Percentiles rank a stretch among this genome's conserved stretches.
Conservation (phyloP, 2,113 vertebrate genomes). For the Clupea harengus region DNA sequence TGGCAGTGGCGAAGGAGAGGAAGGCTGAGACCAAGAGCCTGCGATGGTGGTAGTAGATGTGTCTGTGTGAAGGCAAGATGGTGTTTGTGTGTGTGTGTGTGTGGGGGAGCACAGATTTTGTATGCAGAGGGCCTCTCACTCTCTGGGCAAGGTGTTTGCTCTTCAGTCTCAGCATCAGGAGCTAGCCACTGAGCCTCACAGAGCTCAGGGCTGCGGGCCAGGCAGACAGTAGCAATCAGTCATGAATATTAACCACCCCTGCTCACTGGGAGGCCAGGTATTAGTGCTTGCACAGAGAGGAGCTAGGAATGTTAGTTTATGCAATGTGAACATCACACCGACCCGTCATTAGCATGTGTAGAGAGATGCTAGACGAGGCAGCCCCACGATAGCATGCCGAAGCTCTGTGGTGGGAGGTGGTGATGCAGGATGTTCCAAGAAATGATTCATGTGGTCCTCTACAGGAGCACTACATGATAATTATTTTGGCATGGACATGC, state of each 20-base stretch:
- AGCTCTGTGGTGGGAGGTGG: neutral
- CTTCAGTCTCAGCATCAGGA: neutral
- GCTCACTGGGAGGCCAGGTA: constrained; percentile 11
- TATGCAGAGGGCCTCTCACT: constrained; percentile 45
- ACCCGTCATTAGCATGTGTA: constrained; percentile 21
- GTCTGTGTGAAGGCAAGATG: neutral
- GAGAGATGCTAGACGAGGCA: neutral
- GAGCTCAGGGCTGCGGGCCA: neutral
- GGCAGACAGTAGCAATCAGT: constrained; percentile 13
- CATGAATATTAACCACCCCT: constrained; percentile 31
- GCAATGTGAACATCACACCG: constrained; percentile 17
- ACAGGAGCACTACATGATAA: neutral
- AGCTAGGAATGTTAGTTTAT: constrained; percentile 33
- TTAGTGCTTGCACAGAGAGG: constrained; percentile 23
- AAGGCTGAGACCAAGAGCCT: neutral
- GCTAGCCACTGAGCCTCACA: neutral
- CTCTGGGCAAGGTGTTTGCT: constrained; percentile 34
- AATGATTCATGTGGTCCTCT: neutral
- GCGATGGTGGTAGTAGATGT: neutral
- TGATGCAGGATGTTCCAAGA: neutral
- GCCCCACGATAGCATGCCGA: neutral
- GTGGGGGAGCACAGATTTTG: constrained; percentile 12
- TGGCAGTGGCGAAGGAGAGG: neutral
- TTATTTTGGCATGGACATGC: neutral
- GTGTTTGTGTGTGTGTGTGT: constrained; percentile 1